Evolutionary conservation across 1,140 invertebrate species (phyloP).

Genomic region (Sinonovacula constricta): DNA sequence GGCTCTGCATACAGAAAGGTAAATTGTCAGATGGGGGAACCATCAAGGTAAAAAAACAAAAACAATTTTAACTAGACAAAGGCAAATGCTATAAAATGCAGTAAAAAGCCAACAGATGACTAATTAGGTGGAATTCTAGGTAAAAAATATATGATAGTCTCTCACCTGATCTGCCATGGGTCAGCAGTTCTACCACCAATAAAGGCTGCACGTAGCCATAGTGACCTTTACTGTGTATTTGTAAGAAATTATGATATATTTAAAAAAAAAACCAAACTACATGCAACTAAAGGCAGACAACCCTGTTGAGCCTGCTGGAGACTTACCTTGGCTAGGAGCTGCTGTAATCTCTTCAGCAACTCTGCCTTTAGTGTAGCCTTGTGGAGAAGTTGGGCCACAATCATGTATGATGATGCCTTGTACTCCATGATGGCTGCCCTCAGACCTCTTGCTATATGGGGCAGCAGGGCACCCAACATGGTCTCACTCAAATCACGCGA

Average conservation of each 20-base stretch:
- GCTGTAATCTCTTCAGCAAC: constrained; percentile 83
- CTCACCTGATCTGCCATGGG: too few species aligned
- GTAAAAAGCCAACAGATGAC: too few species aligned
- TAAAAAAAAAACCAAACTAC: background rate
- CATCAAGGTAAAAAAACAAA: too few species aligned
- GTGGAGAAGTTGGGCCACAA: constrained; percentile 84
- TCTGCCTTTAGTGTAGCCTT: constrained; percentile 83
- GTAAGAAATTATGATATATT: background rate
- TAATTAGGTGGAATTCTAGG: too few species aligned
- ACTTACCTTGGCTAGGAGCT: constrained; percentile 74
- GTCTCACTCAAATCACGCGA: constrained; percentile 82
- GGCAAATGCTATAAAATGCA: too few species aligned
- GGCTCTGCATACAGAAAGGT: too few species aligned
- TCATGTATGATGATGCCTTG: constrained; percentile 86
- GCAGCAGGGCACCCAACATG: constrained; percentile 85
- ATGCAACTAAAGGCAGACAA: too few species aligned
- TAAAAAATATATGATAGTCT: too few species aligned
- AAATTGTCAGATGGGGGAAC: too few species aligned
- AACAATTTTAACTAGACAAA: too few species aligned
- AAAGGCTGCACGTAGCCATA: background rate
- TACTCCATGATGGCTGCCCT: constrained; percentile 85
- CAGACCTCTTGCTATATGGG: constrained; percentile 85
- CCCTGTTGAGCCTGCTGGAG: too few species aligned
- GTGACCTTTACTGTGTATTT: background rate
- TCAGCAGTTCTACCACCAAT: too few species aligned